Percentiles rank a stretch among this genome's conserved stretches.
Evolutionary conservation across 2,797 vertebrate species (phyloP).

Genomic region (Taeniopygia guttata): DNA sequence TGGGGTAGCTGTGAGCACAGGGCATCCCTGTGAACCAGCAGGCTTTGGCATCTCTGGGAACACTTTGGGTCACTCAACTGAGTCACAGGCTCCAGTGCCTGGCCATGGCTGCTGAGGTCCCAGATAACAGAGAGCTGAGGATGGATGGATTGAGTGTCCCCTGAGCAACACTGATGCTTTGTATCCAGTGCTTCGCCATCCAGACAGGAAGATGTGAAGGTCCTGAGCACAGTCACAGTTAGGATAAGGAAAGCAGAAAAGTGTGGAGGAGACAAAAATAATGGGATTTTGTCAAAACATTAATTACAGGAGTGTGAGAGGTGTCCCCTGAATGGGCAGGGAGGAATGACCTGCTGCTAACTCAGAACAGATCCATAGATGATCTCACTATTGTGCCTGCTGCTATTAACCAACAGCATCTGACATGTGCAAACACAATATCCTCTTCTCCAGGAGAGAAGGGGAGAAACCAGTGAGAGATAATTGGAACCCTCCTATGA

Average conservation of each 20-base stretch:
- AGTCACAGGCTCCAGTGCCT: not conserved
- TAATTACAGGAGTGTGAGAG: not conserved
- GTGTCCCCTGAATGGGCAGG: not conserved
- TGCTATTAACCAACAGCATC: not conserved
- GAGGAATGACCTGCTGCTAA: not conserved
- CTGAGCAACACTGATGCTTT: not conserved
- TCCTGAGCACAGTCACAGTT: not conserved
- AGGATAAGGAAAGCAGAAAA: not conserved
- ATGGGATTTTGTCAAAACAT: not conserved
- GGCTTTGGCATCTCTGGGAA: not conserved
- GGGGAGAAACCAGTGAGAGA: not conserved
- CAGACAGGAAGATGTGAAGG: not conserved
- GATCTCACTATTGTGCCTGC: not conserved
- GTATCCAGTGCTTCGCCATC: not conserved
- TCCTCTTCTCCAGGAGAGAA: not conserved
- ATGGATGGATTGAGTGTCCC: not conserved
- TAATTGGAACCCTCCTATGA: too few relatives aligned
- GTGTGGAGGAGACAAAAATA: not conserved
- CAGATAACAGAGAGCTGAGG: not conserved
- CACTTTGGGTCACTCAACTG: not conserved
- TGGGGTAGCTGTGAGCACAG: not conserved
- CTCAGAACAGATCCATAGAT: not conserved
- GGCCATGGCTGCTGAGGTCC: not conserved
- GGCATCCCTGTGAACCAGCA: not conserved
- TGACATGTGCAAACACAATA: not conserved